These are phyloP conservation scores for Podarcis cretensis DNA, from an alignment of 2,113 vertebrate species.

Conservation along the genomic window DNA sequence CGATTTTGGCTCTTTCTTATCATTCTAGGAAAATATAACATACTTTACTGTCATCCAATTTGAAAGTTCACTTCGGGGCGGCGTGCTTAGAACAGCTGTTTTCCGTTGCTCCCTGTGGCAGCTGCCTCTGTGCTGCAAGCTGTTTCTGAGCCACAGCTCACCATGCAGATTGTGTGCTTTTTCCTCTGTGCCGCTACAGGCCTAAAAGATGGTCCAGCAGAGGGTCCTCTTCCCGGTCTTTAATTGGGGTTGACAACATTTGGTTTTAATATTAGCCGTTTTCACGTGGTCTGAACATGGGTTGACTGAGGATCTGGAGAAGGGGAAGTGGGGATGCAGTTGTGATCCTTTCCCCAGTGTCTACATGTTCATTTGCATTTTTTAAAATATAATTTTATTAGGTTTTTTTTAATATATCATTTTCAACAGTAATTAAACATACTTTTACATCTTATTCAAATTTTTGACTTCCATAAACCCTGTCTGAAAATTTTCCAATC, in stretches of 20 bases:
- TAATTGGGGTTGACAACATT: neutral
- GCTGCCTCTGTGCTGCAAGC: neutral
- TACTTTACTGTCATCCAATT: neutral
- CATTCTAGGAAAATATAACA: neutral
- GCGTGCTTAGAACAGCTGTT: neutral
- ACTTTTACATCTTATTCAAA: too few relatives aligned
- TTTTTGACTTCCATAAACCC: too few relatives aligned
- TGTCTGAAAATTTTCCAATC: too few relatives aligned
- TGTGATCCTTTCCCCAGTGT: neutral
- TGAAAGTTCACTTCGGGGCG: neutral
- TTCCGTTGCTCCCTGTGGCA: neutral
- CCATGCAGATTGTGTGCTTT: neutral
- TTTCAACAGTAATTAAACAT: too few relatives aligned
- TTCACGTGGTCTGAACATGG: neutral
- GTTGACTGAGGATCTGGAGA: neutral
- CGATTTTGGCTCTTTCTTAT: conserved; percentile 11
- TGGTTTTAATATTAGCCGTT: neutral
- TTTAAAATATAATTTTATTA: too few relatives aligned
- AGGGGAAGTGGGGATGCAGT: too few relatives aligned
- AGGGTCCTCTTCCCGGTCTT: neutral
- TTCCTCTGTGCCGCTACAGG: neutral
- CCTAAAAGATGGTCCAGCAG: neutral
- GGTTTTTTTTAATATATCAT: too few relatives aligned
- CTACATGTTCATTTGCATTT: neutral
- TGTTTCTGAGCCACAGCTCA: neutral